A percentile compares a stretch with the other conserved stretches of the same genome.
These are phyloP conservation scores for Kryphioiulus occultus DNA, from an alignment of 2,888 invertebrate genomes.

Conservation along the genomic window DNA sequence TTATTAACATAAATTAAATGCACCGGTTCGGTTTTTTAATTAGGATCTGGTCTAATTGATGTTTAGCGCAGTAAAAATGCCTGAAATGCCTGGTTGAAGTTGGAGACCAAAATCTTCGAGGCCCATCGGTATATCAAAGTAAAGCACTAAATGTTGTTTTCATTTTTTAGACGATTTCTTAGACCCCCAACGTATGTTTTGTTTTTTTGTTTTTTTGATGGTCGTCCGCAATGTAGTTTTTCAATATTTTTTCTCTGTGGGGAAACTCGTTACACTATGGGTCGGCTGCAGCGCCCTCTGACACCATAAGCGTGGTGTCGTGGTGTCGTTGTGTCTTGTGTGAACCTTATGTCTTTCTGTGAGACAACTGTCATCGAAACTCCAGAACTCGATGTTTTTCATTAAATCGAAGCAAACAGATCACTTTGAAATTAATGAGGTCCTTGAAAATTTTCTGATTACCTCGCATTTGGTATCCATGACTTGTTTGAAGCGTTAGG, in stretches of 20 bases:
- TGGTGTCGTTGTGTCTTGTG: no score
- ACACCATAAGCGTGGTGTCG: no score
- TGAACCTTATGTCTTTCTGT: no score
- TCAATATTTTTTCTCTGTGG: background rate
- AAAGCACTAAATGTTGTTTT: background rate
- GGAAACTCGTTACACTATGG: no score
- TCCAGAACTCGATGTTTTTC: background rate
- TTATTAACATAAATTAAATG: background rate
- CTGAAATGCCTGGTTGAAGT: constrained; percentile 5
- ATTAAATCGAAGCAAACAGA: background rate
- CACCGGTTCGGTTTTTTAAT: constrained; percentile 3
- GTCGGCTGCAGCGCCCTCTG: no score
- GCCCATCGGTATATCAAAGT: background rate
- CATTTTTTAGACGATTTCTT: background rate
- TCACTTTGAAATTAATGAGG: background rate
- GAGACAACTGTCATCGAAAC: no score
- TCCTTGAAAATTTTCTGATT: background rate
- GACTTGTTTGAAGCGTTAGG: background rate
- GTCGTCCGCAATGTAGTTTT: background rate
- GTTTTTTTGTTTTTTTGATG: background rate
- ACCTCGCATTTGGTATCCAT: constrained; percentile 3
- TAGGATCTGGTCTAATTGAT: constrained; percentile 5
- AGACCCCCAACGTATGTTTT: background rate
- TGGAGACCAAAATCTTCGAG: background rate
- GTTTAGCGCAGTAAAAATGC: background rate